These are phyloP conservation scores for Cloeon dipterum DNA, from an alignment of 2,888 invertebrate species.

Conservation along the genomic window DNA sequence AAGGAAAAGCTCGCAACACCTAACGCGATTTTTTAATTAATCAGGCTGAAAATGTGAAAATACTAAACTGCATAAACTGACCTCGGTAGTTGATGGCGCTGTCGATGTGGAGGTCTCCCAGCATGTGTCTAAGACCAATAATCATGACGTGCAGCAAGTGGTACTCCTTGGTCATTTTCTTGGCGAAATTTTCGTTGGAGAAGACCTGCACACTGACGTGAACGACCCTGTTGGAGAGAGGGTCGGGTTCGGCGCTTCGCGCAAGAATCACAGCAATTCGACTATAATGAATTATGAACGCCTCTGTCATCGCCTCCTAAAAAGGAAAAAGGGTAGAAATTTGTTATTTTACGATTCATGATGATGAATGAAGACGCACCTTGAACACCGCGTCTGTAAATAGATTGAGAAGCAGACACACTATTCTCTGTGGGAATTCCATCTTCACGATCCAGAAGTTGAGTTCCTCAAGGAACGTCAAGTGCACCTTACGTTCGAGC, in stretches of 20 bases:
- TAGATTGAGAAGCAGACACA: constrained; percentile 84
- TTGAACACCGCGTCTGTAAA: constrained; percentile 88
- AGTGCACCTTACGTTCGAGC: constrained; percentile 56
- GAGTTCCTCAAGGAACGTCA: constrained; percentile 76
- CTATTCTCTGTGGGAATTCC: constrained; percentile 92
- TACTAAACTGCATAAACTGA: too few species aligned
- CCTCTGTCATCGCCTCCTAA: constrained; percentile 79
- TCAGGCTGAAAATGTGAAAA: constrained; percentile 2
- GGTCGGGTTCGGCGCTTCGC: constrained; percentile 66
- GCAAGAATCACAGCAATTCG: constrained; percentile 81
- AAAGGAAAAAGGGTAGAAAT: too few species aligned
- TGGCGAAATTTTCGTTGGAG: constrained; percentile 77
- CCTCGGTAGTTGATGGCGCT: too few species aligned
- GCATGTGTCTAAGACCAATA: constrained; percentile 74
- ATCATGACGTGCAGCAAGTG: constrained; percentile 86
- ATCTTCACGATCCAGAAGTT: constrained; percentile 96
- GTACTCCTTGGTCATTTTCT: constrained; percentile 74
- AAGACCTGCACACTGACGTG: constrained; percentile 93
- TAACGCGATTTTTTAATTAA: not conserved
- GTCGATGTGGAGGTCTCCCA: constrained; percentile 71
- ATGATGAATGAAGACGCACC: too few species aligned
- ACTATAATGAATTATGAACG: constrained; percentile 91
- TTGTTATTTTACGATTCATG: too few species aligned
- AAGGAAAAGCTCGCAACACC: not conserved
- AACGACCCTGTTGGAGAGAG: constrained; percentile 83